A percentile compares a stretch with the other conserved stretches of the same genome.
Evolutionary conservation across 2,888 invertebrate genomes (phyloP).

Genomic region (Syrista parreyssii): DNA sequence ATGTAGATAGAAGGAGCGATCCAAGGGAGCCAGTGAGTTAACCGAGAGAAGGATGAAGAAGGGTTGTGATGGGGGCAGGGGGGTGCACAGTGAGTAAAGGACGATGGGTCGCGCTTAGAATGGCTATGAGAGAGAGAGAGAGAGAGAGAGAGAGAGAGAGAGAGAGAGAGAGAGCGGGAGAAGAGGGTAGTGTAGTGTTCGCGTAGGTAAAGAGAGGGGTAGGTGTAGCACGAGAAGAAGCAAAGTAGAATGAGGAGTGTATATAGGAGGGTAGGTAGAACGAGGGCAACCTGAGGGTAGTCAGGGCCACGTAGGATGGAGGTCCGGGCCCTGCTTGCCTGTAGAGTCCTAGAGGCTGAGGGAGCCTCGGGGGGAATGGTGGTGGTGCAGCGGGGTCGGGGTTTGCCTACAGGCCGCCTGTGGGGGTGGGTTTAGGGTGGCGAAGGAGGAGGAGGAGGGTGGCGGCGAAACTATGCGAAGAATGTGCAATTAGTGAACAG

Average conservation of each 20-base stretch:
- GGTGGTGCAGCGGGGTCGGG: slow-evolving; percentile 30
- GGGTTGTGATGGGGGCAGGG: background rate
- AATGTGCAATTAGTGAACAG: slow-evolving; percentile 95
- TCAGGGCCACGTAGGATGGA: slow-evolving; percentile 23
- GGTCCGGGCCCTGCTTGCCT: slow-evolving; percentile 23
- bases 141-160: slow-evolving; percentile 31
- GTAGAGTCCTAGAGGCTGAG: background rate
- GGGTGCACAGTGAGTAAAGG: slow-evolving; percentile 18
- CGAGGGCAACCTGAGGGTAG: slow-evolving; percentile 20
- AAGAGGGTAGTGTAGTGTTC: background rate
- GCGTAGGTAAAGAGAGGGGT: slow-evolving; percentile 5
- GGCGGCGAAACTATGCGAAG: slow-evolving; percentile 93
- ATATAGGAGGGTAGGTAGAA: background rate
- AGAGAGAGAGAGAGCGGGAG: slow-evolving; percentile 23
- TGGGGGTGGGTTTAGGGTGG: slow-evolving; percentile 39
- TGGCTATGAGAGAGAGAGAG: slow-evolving; percentile 26
- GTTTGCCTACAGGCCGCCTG: slow-evolving; percentile 39
- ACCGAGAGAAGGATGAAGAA: slow-evolving; percentile 20
- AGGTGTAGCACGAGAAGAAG: slow-evolving; percentile 33
- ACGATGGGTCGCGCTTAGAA: slow-evolving; percentile 17
- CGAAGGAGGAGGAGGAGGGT: slow-evolving; percentile 71
- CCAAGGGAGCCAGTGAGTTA: slow-evolving; percentile 20
- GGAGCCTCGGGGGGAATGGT: slow-evolving; percentile 25
- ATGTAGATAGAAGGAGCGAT: slow-evolving; percentile 1
- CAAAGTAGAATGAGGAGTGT: slow-evolving; percentile 34